Conservation (phyloP, 2,797 vertebrate species). For the Numenius phaeopus region DNA sequence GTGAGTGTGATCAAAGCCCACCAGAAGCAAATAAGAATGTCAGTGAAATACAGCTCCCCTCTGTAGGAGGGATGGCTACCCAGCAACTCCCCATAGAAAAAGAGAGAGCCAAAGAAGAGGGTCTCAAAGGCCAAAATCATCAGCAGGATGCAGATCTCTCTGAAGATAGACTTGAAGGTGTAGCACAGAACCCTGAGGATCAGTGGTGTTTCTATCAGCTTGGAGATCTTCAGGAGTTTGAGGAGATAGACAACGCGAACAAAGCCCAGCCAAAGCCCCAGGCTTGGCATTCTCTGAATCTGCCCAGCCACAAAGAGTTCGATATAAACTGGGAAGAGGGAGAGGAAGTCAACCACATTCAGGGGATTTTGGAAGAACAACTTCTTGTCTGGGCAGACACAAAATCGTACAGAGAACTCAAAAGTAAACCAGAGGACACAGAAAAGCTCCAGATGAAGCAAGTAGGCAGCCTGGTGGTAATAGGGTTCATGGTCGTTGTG, state of each 20-base stretch:
- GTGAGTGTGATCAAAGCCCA: constrained; percentile 65
- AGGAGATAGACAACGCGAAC: constrained; percentile 30
- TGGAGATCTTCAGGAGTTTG: constrained; percentile 57
- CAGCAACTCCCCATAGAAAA: constrained; percentile 51
- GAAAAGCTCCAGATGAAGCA: constrained; percentile 63
- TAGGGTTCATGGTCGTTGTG: not conserved
- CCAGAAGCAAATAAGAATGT: constrained; percentile 56
- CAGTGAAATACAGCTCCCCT: not conserved
- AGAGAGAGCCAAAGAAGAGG: constrained; percentile 61
- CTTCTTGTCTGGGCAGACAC: constrained; percentile 63
- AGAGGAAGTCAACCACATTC: constrained; percentile 55
- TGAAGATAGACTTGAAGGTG: constrained; percentile 43
- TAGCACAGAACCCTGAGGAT: constrained; percentile 52
- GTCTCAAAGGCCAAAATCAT: constrained; percentile 57
- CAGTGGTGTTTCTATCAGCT: constrained; percentile 47
- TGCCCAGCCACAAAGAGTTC: constrained; percentile 22
- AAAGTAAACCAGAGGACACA: constrained; percentile 64
- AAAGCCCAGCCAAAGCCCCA: constrained; percentile 19
- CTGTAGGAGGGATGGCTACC: not conserved
- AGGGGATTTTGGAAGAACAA: constrained; percentile 56
- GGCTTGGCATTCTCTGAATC: not conserved
- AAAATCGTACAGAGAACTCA: constrained; percentile 44
- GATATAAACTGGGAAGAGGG: constrained; percentile 61
- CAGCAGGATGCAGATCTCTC: constrained; percentile 55
- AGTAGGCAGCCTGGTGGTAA: not conserved